Conservation (phyloP, 2,888 invertebrate genomes). For the Orgyia antiqua region DNA sequence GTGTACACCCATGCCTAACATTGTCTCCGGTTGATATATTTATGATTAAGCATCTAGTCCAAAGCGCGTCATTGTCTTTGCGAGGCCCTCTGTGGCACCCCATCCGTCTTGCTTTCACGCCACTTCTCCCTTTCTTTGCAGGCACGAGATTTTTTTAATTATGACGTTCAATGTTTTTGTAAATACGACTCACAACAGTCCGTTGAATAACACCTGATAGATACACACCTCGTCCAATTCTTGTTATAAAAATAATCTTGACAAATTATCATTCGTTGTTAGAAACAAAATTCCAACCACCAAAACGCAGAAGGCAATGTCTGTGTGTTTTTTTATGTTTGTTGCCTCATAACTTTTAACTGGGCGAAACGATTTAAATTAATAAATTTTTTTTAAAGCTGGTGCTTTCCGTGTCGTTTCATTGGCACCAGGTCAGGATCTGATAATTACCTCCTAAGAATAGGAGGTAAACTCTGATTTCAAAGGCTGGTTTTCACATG, state of each 20-base stretch:
- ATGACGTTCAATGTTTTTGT: constrained; percentile 73
- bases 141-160: constrained; percentile 78
- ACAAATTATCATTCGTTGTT: no score
- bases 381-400: no score
- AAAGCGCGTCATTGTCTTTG: constrained; percentile 73
- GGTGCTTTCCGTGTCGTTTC: no score
- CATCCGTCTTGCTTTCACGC: constrained; percentile 72
- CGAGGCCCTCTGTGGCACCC: constrained; percentile 64
- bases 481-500: no score
- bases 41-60: constrained; percentile 72
- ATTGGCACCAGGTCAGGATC: no score
- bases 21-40: constrained; percentile 71
- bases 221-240: constrained; percentile 38
- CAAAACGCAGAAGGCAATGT: no score
- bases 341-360: no score
- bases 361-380: no score
- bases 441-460: no score
- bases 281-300: no score
- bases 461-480: no score
- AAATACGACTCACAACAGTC: constrained; percentile 30
- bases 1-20: constrained; percentile 38
- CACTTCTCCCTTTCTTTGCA: constrained; percentile 73
- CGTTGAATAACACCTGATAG: constrained; percentile 26
- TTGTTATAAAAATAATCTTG: background rate
- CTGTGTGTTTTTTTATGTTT: no score